Percentiles rank a stretch among this genome's conserved stretches.
phyloP scores from a whole-genome alignment of 2,113 vertebrate species.

The Mionectes macconnelli region DNA sequence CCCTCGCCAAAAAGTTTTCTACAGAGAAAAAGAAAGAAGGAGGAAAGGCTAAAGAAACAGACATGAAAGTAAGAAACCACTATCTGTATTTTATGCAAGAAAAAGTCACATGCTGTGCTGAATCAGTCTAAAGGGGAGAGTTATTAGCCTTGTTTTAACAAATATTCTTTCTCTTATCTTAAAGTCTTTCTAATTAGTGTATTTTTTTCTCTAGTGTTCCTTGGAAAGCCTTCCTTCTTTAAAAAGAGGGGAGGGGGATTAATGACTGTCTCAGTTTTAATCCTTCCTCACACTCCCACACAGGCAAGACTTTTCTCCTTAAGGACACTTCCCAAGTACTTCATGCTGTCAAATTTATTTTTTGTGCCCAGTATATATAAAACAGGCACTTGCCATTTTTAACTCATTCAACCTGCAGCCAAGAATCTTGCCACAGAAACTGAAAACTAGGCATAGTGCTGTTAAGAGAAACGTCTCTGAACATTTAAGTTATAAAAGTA shows the following conservation, averaged over 20 bases:
- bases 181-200: not conserved
- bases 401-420: conserved; percentile 19
- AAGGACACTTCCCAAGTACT: conserved; percentile 5
- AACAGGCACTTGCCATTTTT: conserved; percentile 31
- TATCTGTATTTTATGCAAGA: not conserved
- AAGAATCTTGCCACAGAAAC: not conserved
- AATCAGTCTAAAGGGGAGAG: not conserved
- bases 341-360: not conserved
- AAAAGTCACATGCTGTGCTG: not conserved
- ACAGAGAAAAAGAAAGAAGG: not conserved
- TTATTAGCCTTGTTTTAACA: not conserved
- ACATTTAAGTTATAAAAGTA: not conserved
- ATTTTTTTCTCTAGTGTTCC: not conserved
- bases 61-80: not conserved
- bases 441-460: not conserved
- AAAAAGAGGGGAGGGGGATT: not conserved
- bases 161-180: not conserved
- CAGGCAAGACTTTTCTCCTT: not conserved
- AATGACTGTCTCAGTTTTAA: not conserved
- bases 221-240: not conserved
- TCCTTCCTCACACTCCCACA: conserved; percentile 41
- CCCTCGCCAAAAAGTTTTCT: conserved; percentile 34
- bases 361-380: not conserved
- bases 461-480: not conserved
- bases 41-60: not conserved